Conservation (phyloP, 2,888 invertebrate species). For the Drosophila yooni region DNA sequence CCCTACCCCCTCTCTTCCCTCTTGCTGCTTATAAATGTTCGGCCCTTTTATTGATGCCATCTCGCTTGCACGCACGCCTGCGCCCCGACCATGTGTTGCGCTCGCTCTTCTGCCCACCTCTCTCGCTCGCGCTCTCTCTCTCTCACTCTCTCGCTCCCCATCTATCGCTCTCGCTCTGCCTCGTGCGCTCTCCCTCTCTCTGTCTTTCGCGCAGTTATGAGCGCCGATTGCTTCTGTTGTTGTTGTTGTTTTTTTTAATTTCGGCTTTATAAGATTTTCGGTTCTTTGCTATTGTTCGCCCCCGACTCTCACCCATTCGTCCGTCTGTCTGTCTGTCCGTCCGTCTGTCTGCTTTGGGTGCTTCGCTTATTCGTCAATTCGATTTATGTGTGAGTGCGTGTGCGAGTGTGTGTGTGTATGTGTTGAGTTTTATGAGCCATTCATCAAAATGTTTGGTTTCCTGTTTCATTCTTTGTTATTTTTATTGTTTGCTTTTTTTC, state of each 20-base stretch:
- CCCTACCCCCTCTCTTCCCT: not conserved
- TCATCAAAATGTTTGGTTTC: slow-evolving; percentile 74
- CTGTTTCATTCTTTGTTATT: slow-evolving; percentile 48
- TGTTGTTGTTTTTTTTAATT: slow-evolving; percentile 68
- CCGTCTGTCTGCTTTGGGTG: slow-evolving; percentile 58
- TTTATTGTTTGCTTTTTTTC: slow-evolving; percentile 14
- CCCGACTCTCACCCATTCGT: slow-evolving; percentile 8
- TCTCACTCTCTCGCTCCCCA: slow-evolving; percentile 36
- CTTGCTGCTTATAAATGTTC: slow-evolving; percentile 39
- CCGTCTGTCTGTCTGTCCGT: slow-evolving; percentile 26
- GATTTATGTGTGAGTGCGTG: slow-evolving; percentile 28
- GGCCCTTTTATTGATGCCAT: slow-evolving; percentile 58
- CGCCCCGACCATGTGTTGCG: slow-evolving; percentile 55
- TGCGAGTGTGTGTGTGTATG: slow-evolving; percentile 30
- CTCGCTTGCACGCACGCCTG: slow-evolving; percentile 61
- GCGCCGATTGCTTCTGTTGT: slow-evolving; percentile 55
- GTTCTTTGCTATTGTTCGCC: slow-evolving; percentile 64
- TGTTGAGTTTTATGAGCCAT: slow-evolving; percentile 78
- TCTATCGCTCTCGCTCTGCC: slow-evolving; percentile 49
- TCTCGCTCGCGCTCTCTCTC: slow-evolving; percentile 27
- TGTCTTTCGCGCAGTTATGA: slow-evolving; percentile 70
- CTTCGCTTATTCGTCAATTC: slow-evolving; percentile 79
- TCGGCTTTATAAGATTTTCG: slow-evolving; percentile 79
- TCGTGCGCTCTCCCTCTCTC: slow-evolving; percentile 20
- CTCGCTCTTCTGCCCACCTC: slow-evolving; percentile 43